Base-by-base conservation (phyloP, 2,888 invertebrate genomes). In the Tetragonula carbonaria region DNA sequence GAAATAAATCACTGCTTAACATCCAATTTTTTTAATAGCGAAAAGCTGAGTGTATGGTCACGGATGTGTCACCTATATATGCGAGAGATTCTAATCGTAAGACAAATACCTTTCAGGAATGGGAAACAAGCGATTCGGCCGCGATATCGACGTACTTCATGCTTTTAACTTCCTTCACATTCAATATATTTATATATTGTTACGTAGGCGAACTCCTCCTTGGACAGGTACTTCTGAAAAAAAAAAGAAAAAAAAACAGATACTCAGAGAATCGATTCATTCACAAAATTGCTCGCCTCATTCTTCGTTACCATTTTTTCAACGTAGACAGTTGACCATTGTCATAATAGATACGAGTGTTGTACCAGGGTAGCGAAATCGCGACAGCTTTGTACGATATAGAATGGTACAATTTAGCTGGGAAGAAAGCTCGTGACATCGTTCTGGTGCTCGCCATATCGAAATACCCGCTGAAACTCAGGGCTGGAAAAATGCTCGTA, bases 401-500 rank as follows among this genome's bases (percentile, higher is more conserved):
- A 45, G 80, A 84, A 11, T 91, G 91, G 91, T 88, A 91, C 73
- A 74, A 80, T 74, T 50, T 91, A 21, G 78, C 87, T 18, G 71
- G 55, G 4, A 81, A 82, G 33, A 83, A 68, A 28, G 86, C 80
- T 13, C 84, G 65, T 45, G 80, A 50, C 33, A 62, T 93, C 18
- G 88, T 92, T 73, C 65, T 92, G 38, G 59, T 92, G 59, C 85
- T 91, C 4, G 55, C 86, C 3, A 89, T 91, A 50, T 77, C 91
- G 16, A 91, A 85, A 80, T 81, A 82, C 75, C 91, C 92, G 0
- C 84, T 86, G 0, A 89, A 86, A 75, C 89, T 93, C 21, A 91
- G 91, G 0, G 92, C 92, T 74, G 92, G 92, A 33, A 92, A 91
- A 84, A 84, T 93, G 78, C 76, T 90, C 1, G 83, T 90, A 28